Conservation (phyloP, 2,113 vertebrate genomes). For the Tychaedon coryphoeus region DNA sequence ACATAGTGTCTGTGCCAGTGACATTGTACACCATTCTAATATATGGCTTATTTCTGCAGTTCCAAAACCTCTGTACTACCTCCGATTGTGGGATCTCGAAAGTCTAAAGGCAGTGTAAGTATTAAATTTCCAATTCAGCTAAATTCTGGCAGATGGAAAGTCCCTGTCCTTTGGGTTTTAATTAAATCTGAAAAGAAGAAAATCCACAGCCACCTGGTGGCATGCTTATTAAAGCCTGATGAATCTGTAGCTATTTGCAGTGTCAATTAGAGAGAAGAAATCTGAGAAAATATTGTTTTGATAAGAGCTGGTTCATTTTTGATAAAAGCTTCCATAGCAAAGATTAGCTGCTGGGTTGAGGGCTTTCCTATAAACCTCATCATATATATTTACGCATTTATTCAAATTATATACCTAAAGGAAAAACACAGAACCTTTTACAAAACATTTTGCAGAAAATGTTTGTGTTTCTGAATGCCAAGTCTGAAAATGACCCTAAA, state of each 20-base stretch:
- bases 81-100: conserved; percentile 82
- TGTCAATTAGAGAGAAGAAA: neutral
- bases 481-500: neutral
- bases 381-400: neutral
- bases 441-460: neutral
- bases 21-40: conserved; percentile 1
- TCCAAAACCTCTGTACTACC: conserved; percentile 87
- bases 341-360: neutral
- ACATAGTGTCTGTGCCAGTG: neutral
- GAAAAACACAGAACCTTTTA: neutral
- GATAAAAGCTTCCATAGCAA: neutral
- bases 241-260: neutral
- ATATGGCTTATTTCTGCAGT: conserved; percentile 73
- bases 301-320: neutral
- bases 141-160: neutral
- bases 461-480: neutral
- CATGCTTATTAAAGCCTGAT: conserved; percentile 26
- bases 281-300: neutral
- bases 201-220: neutral
- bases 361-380: neutral
- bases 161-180: conserved; percentile 41
- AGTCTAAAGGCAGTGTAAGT: conserved; percentile 91
- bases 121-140: conserved; percentile 4
- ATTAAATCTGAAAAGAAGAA: conserved; percentile 34
- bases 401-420: neutral